A percentile compares a stretch with the other conserved stretches of the same genome.
Conservation (phyloP, 1,140 invertebrate species). For the Drosophila teissieri region DNA sequence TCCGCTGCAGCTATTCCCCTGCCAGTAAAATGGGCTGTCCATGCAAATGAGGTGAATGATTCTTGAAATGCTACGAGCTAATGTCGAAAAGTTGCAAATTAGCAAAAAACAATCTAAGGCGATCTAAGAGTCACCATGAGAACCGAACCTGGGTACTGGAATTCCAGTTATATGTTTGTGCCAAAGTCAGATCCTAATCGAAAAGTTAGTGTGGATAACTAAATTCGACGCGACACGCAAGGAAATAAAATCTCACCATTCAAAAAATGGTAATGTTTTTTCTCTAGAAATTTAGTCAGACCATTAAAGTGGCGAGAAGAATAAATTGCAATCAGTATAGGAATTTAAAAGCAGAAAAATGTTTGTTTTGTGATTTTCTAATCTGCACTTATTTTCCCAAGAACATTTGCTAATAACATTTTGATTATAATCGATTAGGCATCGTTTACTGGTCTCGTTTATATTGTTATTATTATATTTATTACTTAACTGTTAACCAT, state of each 20-base stretch:
- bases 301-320: neutral
- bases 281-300: neutral
- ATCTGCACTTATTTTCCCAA: too few species aligned
- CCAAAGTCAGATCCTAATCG: slow-evolving; percentile 21
- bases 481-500: too few species aligned
- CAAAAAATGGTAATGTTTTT: too few species aligned
- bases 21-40: slow-evolving; percentile 16
- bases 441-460: too few species aligned
- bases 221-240: slow-evolving; percentile 22
- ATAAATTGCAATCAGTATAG: neutral
- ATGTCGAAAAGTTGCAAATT: slow-evolving; percentile 50
- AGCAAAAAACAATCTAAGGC: neutral
- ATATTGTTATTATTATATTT: too few species aligned
- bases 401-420: too few species aligned
- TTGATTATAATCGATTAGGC: too few species aligned
- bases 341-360: neutral
- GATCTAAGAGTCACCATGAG: slow-evolving; percentile 24
- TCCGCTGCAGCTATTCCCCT: slow-evolving; percentile 8
- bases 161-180: slow-evolving; percentile 35
- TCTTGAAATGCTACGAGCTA: slow-evolving; percentile 15
- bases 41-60: slow-evolving; percentile 38
- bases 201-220: slow-evolving; percentile 19
- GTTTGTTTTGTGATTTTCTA: too few species aligned
- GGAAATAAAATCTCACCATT: slow-evolving; percentile 22
- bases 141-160: slow-evolving; percentile 17